A percentile compares a stretch with the other conserved stretches of the same genome.
These are phyloP conservation scores for Adelosebastes latens DNA, from an alignment of 2,797 vertebrate genomes.

Conservation along the genomic window DNA sequence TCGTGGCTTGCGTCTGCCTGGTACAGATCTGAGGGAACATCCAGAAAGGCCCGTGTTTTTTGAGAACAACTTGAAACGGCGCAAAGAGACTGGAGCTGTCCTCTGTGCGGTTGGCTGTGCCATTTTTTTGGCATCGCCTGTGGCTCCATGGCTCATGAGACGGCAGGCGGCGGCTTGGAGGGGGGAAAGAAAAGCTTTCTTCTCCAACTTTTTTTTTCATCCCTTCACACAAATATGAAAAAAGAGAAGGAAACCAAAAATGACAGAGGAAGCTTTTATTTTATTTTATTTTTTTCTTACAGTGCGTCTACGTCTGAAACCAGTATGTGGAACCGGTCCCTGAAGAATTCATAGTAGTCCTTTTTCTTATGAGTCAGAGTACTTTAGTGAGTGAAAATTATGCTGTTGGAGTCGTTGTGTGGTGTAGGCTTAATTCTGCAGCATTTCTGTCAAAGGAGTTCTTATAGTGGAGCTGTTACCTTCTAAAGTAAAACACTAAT, in stretches of 20 bases:
- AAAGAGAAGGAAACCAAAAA: conserved; percentile 52
- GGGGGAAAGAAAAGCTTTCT: conserved; percentile 57
- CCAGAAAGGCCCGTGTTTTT: conserved; percentile 64
- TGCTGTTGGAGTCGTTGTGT: conserved; percentile 24
- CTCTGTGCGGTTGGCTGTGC: conserved; percentile 69
- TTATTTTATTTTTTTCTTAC: conserved; percentile 30
- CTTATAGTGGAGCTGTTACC: conserved; percentile 66
- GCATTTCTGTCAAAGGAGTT: conserved; percentile 42
- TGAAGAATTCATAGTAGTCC: conserved; percentile 56
- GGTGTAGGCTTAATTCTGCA: conserved; percentile 58
- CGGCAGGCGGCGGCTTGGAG: conserved; percentile 51
- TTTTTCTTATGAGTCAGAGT: conserved; percentile 48
- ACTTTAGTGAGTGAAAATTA: conserved; percentile 25
- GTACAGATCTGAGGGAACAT: conserved; percentile 71
- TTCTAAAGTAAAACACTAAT: conserved; percentile 65
- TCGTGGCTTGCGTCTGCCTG: conserved; percentile 57
- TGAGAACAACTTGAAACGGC: conserved; percentile 70
- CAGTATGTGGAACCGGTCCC: conserved; percentile 54
- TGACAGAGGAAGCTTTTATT: conserved; percentile 61
- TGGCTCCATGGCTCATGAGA: conserved; percentile 72
- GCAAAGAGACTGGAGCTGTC: conserved; percentile 66
- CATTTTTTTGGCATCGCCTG: conserved; percentile 68
- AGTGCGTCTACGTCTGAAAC: conserved; percentile 47
- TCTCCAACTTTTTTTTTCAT: conserved; percentile 50
- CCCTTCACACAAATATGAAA: conserved; percentile 55